Evolutionary conservation across 2,888 invertebrate species (phyloP), one percentile per base, ranked within the genome.

Genomic region (Agriopis marginaria): DNA sequence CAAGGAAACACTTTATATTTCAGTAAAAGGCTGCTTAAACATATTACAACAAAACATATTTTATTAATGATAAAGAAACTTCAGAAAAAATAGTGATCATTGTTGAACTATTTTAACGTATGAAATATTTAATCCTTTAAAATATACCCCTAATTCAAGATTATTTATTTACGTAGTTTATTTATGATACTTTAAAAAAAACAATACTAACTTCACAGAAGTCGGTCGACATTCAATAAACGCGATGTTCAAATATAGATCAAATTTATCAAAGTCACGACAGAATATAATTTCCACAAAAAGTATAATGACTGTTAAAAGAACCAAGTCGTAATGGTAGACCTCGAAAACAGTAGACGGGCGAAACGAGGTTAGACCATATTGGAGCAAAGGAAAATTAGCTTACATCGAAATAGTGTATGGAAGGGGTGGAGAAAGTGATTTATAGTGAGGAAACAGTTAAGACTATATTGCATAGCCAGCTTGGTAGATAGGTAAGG

Each of bases 1-100:
- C 23, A 65, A 53, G 66, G 61, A 66, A 49, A 62, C 53, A 11
- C 6, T 32, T 53, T n/a, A 54, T 54, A 39, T 11, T 39, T 39
- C 10, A 23, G 3, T 17, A 9, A 23, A 51, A 10, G 6, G 3
- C 39, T 32, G 32, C 3, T 50, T 50, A 8, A 50, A 17, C 7
- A 50, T 50, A n/a, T 50, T 14, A n/a, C 6, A 32, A 54, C 54
- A 54, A n/a, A 11, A 54, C 2, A 8, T 10, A 5, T 12, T 32
- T 10, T 39, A 5, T 39, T 51, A 3, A n/a, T n/a, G 7, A n/a
- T n/a, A 32, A 54, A 3, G 3, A 32, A 54, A 11, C 8, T 11
- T 39, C 51, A 11, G 23, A 51, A 23, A 51, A 9, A 11, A 23
- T 11, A 32, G 11, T 11, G n/a, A n/a, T 12, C 8, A 17, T 9